Base-by-base conservation (phyloP, 2,113 vertebrate genomes). In the Lipophrys pholis region DNA sequence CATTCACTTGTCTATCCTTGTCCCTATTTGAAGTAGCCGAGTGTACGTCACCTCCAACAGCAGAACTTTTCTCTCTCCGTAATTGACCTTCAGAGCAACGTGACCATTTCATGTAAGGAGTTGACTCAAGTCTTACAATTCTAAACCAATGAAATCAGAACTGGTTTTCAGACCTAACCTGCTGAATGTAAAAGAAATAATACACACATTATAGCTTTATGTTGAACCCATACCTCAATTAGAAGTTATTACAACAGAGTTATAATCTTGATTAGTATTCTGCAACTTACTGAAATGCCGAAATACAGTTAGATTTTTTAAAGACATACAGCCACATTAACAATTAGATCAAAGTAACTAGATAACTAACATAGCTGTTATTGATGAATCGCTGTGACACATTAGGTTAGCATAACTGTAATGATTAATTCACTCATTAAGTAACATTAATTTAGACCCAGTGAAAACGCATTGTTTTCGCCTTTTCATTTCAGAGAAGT, bases 41-140 rank as follows among this genome's bases (percentile, higher is more conserved):
- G 11, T 11, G 62, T 77, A 69, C 56, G 16, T 84, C 53, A 84
- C 73, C 58, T 63, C 49, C 6, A 4, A 8, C 35, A 59, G 55
- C 48, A 16, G 14, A 55, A 75, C 66, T 63, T 60, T 61, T 30
- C 46, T 66, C 52, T 72, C 48, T 42, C 51, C 10, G 16, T 66
- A 41, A 56, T 21, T 69, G 48, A 46, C 39, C 63, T 82, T 88
- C 36, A 17, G 36, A 40, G 53, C 53, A 11, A 38, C 70, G 83
- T 86, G 55, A 84, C 70, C 80, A 82, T 68, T 66, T 84, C 63
- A 16, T 4, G 4, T 30, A 30, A 30, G 21, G 21, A 30, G 21
- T 30, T 30, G 21, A 30, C 21, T 69, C 30, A 12, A 11, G 15
- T 67, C 67, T 78, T 30, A 30, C 21, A 30, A 30, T 30, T 2